These are phyloP conservation scores for Nymphalis c-album DNA, from an alignment of 2,888 invertebrate species.

Conservation along the genomic window DNA sequence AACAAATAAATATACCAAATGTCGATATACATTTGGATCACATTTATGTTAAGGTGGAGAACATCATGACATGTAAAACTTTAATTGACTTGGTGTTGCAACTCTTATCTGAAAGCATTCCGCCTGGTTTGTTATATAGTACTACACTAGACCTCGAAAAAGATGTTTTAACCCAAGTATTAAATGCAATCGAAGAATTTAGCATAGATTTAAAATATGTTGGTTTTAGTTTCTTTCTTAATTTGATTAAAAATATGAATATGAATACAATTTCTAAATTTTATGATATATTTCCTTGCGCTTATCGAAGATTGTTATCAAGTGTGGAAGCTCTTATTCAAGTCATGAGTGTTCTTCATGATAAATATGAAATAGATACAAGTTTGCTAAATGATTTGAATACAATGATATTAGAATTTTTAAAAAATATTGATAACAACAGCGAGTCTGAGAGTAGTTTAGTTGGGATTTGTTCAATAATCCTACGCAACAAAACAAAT, in stretches of 20 bases:
- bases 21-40: slow-evolving; percentile 67
- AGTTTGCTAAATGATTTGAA: slow-evolving; percentile 54
- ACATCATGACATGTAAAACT: slow-evolving; percentile 58
- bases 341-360: slow-evolving; percentile 55
- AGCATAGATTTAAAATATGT: slow-evolving; percentile 64
- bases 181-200: slow-evolving; percentile 62
- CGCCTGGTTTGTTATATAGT: slow-evolving; percentile 57
- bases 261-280: slow-evolving; percentile 54
- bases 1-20: slow-evolving; percentile 61
- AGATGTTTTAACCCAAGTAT: slow-evolving; percentile 49
- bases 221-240: slow-evolving; percentile 61
- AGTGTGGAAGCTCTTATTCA: slow-evolving; percentile 57
- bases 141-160: slow-evolving; percentile 44
- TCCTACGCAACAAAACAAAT: slow-evolving; percentile 50
- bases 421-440: slow-evolving; percentile 46
- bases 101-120: slow-evolving; percentile 64
- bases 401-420: slow-evolving; percentile 47
- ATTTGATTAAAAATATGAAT: slow-evolving; percentile 59
- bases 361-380: slow-evolving; percentile 58
- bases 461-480: slow-evolving; percentile 53
- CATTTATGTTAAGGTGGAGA: slow-evolving; percentile 63
- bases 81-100: slow-evolving; percentile 63
- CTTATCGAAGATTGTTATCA: slow-evolving; percentile 51
- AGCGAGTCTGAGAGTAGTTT: slow-evolving; percentile 47
- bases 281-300: slow-evolving; percentile 49